These are phyloP conservation scores for Chironomus striatipennis DNA, from an alignment of 1,140 invertebrate genomes.

Conservation along the genomic window DNA sequence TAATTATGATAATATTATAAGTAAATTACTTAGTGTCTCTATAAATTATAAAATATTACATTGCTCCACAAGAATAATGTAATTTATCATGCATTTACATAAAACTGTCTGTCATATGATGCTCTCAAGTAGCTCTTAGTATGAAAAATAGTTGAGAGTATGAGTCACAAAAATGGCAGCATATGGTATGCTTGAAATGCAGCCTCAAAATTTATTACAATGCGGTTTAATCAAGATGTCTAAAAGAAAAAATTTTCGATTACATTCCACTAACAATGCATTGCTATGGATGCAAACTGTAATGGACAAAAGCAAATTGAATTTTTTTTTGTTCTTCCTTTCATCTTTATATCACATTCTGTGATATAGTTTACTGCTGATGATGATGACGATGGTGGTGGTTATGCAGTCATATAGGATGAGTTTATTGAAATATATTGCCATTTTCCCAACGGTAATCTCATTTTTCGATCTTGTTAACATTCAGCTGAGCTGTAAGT, in stretches of 20 bases:
- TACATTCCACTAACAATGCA: not conserved
- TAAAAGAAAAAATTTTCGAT: not conserved
- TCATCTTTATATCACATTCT: not conserved
- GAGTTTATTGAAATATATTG: conserved; percentile 14
- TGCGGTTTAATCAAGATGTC: not conserved
- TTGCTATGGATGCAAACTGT: not conserved
- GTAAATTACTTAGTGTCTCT: too few species aligned
- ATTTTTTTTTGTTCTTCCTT: not conserved
- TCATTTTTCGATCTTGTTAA: conserved; percentile 13
- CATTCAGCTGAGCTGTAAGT: not conserved
- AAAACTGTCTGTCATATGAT: not conserved
- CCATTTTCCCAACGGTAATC: conserved; percentile 5
- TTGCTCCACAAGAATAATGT: not conserved
- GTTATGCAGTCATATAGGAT: not conserved
- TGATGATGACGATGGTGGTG: not conserved
- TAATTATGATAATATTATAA: too few species aligned
- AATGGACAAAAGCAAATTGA: not conserved
- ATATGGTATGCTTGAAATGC: conserved; percentile 1
- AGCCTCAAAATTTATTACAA: conserved; percentile 14
- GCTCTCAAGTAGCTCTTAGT: not conserved
- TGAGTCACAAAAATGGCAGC: not conserved
- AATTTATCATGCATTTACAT: conserved; percentile 10
- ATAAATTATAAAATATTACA: too few species aligned
- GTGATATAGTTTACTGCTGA: too few species aligned
- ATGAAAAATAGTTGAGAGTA: not conserved